Base-by-base conservation (phyloP, 1,140 invertebrate species). In the Gerris buenoi region DNA sequence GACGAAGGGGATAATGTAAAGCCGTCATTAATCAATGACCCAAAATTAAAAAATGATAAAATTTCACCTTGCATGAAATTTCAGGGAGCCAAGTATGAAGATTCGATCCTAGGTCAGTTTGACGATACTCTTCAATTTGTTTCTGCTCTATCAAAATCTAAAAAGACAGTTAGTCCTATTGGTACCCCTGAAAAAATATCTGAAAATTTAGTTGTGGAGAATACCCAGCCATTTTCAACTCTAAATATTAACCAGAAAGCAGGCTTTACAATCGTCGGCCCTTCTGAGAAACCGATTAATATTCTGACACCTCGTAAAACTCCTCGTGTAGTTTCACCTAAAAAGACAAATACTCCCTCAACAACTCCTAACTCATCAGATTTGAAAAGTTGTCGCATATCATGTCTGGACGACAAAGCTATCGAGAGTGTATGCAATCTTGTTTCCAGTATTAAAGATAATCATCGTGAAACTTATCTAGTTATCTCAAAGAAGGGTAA, bases 91-190 rank as follows among this genome's bases (percentile, higher is more conserved):
- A 66, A 66, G 58, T 66, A 63, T 27, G 58, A 69, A n/a, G 68
- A 69, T 26, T 64, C 68, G 13, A n/a, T 66, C 5, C 33, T 69
- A 27, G 68, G 68, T 25, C 68, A 69, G 23, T 69, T 69, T 64
- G 68, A 69, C 25, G 65, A 66, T 25, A 69, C 68, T 26, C 56
- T 60, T 28, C 68, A 69, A 33, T 59, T 69, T 25, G 63, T 69
- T 58, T 66, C 61, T 3, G 68, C 68, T 3, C 46, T 69, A 14
- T 29, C 68, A 22, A 64, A 64, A 26, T 33, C 46, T 22, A 22
- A 66, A 25, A 22, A 27, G 18, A 69, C 33, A 66, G 13, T 69
- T 25, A 66, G 64, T 2, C 68, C 68, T 23, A 56, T 69, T 28
- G 27, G 58, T 26, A 63, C 65, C 27, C 61, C 68, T 28, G 29